A percentile compares a stretch with the other conserved stretches of the same genome.
Conservation (phyloP, 53 echinoderm and acorn worm species). For the Temnopleurus reevesii region DNA sequence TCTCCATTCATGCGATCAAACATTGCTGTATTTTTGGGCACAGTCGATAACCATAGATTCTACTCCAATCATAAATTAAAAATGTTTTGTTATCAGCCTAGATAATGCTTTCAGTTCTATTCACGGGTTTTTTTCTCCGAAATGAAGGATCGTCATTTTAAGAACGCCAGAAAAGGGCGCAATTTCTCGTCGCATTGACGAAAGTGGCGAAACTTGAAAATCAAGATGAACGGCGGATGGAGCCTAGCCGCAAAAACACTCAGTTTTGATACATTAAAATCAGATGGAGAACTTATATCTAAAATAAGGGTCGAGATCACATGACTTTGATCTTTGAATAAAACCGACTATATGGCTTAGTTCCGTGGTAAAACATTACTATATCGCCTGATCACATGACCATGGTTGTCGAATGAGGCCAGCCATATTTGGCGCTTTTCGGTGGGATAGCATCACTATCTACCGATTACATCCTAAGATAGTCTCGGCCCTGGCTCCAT, state of each 20-base stretch:
- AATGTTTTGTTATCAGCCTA: not conserved
- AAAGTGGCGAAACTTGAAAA: conserved; percentile 1
- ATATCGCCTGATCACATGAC: not conserved
- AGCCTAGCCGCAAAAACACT: not conserved
- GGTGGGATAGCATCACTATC: not conserved
- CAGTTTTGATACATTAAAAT: not conserved
- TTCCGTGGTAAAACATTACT: no score
- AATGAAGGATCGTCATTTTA: not conserved
- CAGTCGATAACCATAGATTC: not conserved
- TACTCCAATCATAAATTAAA: not conserved
- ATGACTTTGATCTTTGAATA: no score
- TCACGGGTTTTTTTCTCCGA: not conserved
- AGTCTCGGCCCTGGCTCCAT: conserved; percentile 18
- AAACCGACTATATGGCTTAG: no score
- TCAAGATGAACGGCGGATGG: not conserved
- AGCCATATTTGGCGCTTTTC: not conserved
- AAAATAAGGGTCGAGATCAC: no score
- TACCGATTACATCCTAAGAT: conserved; percentile 1
- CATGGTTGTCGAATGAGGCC: not conserved
- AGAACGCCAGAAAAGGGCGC: conserved; percentile 5
- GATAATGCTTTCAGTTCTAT: conserved; percentile 2
- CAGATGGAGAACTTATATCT: no score
- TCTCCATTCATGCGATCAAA: not conserved
- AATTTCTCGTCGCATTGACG: not conserved
- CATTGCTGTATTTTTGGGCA: not conserved